phyloP scores from a whole-genome alignment of 2,888 invertebrate genomes.

The Marronus borbonicus region DNA sequence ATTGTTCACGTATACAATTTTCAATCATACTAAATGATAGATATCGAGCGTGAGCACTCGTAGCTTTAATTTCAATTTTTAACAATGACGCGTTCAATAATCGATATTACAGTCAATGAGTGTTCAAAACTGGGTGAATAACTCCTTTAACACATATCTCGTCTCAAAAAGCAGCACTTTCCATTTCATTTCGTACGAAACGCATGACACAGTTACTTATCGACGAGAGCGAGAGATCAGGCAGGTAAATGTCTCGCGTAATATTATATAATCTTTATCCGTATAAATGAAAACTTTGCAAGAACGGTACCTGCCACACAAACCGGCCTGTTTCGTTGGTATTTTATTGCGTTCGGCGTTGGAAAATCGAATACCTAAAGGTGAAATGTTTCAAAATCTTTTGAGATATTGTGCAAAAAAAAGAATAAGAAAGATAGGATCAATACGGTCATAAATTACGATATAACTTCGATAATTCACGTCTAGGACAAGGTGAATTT shows the following conservation, averaged over 20 bases:
- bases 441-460: neutral
- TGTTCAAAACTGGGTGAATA: neutral
- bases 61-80: neutral
- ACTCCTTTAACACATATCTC: neutral
- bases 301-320: neutral
- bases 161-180: constrained; percentile 4
- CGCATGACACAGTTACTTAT: constrained; percentile 36
- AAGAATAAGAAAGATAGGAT: neutral
- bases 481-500: neutral
- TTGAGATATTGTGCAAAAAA: neutral
- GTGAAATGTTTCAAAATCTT: neutral
- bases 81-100: neutral
- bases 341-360: neutral
- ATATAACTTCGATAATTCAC: neutral
- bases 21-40: too few relatives aligned
- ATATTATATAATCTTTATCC: constrained; percentile 29
- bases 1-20: too few relatives aligned
- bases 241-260: constrained; percentile 33
- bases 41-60: neutral
- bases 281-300: neutral
- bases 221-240: neutral
- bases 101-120: neutral
- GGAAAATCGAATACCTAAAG: neutral
- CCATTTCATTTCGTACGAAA: constrained; percentile 21
- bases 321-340: neutral